These are phyloP conservation scores for Dromas ardeola DNA, from an alignment of 2,113 vertebrate species.

Conservation along the genomic window DNA sequence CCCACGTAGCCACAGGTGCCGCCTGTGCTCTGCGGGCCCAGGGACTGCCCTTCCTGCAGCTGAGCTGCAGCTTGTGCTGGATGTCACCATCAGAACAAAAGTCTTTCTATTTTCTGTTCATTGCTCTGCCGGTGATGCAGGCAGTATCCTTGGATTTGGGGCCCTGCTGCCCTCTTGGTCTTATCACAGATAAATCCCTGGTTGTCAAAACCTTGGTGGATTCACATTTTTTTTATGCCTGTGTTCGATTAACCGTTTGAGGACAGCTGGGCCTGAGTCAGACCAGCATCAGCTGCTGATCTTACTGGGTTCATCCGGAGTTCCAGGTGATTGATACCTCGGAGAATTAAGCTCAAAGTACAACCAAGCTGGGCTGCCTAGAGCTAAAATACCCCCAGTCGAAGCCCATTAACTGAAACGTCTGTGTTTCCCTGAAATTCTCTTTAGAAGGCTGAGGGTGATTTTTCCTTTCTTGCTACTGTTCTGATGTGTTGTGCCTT, in stretches of 20 bases:
- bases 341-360: slow-evolving; percentile 8
- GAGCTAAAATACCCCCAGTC: neutral
- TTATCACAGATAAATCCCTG: neutral
- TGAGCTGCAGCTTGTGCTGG: neutral
- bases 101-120: neutral
- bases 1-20: neutral
- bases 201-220: neutral
- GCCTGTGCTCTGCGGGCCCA: neutral
- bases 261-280: neutral
- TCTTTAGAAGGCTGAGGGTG: neutral
- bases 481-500: neutral
- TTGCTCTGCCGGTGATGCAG: neutral
- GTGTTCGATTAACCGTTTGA: neutral
- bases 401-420: neutral
- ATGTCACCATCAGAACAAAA: neutral
- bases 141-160: neutral
- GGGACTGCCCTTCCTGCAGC: neutral
- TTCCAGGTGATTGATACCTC: neutral
- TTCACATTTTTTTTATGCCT: neutral
- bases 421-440: neutral
- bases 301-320: neutral
- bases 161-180: neutral
- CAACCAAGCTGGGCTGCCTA: neutral
- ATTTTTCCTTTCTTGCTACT: neutral
- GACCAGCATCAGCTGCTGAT: neutral